Conservation (phyloP, 2,797 vertebrate species). For the Sphenodon punctatus region DNA sequence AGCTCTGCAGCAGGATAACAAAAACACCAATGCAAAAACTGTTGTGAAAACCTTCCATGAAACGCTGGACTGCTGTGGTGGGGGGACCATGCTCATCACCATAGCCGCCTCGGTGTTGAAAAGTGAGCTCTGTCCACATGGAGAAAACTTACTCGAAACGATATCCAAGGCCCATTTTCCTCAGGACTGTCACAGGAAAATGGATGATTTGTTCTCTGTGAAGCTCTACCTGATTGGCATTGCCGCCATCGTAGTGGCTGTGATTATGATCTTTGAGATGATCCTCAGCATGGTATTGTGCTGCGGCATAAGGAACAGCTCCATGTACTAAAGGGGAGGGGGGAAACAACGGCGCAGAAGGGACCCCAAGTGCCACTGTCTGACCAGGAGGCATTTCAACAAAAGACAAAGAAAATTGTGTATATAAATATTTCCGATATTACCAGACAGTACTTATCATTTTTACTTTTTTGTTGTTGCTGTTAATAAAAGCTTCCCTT, state of each 20-base stretch:
- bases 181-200: slow-evolving; percentile 80
- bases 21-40: slow-evolving; percentile 74
- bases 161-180: slow-evolving; percentile 16
- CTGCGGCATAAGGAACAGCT: slow-evolving; percentile 94
- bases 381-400: slow-evolving; percentile 56
- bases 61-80: slow-evolving; percentile 82
- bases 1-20: slow-evolving; percentile 67
- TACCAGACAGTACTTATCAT: slow-evolving; percentile 67
- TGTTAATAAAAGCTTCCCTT: slow-evolving; percentile 58
- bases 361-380: slow-evolving; percentile 58
- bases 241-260: slow-evolving; percentile 88
- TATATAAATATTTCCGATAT: slow-evolving; percentile 75
- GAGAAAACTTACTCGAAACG: neutral
- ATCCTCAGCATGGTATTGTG: slow-evolving; percentile 97
- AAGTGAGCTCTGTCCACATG: neutral
- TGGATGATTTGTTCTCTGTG: slow-evolving; percentile 86
- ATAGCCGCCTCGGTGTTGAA: too few relatives aligned
- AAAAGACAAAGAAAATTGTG: slow-evolving; percentile 58
- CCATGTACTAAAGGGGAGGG: slow-evolving; percentile 81
- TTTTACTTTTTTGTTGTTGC: slow-evolving; percentile 68
- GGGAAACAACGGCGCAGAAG: slow-evolving; percentile 44
- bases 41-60: slow-evolving; percentile 90
- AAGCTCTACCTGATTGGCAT: slow-evolving; percentile 92
- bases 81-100: too few relatives aligned
- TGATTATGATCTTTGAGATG: slow-evolving; percentile 98